Conservation (phyloP, 2,113 vertebrate genomes). For the Vombatus ursinus region DNA sequence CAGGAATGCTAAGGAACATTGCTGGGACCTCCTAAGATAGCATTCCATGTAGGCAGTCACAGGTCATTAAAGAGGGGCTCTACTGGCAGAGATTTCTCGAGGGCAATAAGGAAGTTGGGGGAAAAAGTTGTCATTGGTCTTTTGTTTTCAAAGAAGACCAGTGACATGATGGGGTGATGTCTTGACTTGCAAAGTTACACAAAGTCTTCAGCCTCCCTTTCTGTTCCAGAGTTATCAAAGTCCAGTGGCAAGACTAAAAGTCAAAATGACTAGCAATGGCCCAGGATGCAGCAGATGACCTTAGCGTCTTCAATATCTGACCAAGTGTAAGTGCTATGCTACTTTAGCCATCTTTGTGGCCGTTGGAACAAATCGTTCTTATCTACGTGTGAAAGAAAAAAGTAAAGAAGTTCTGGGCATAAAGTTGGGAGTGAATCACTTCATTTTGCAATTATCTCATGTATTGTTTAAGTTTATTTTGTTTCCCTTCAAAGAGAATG, state of each 20-base stretch:
- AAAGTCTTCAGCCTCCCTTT: neutral
- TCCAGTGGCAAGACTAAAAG: neutral
- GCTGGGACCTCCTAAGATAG: neutral
- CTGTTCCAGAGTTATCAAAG: neutral
- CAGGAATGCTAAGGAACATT: neutral
- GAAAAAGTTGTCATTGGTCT: neutral
- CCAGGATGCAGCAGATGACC: neutral
- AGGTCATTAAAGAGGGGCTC: neutral
- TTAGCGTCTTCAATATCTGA: neutral
- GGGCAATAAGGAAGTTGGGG: neutral
- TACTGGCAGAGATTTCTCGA: neutral
- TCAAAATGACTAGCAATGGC: neutral
- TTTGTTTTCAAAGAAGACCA: neutral
- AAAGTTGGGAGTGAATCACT: neutral
- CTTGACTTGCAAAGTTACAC: neutral
- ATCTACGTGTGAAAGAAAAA: neutral
- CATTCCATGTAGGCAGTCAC: neutral
- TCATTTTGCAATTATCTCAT: neutral
- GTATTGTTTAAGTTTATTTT: neutral
- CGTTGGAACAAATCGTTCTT: neutral
- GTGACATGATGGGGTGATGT: neutral
- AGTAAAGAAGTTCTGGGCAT: neutral
- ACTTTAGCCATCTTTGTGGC: neutral
- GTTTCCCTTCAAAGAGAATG: neutral
- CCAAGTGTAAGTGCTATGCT: neutral